Percentiles rank a stretch among this genome's conserved stretches.
Evolutionary conservation across 2,888 invertebrate genomes (phyloP).

Genomic region (Agrochola macilenta): DNA sequence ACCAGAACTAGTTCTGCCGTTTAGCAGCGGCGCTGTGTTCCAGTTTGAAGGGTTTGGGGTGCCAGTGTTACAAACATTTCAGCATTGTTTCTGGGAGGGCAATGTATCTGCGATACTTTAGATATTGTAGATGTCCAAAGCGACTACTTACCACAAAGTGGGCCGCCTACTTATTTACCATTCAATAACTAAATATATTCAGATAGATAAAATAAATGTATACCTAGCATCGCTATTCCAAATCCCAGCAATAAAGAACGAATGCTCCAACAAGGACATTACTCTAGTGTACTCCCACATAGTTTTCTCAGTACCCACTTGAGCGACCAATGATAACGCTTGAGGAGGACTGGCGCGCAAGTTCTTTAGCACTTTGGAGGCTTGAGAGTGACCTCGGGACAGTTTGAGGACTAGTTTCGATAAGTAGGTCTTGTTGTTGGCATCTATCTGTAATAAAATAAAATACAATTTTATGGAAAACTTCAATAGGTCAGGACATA

Average conservation of each 20-base stretch:
- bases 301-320: conserved; percentile 86
- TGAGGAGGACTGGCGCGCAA: conserved; percentile 83
- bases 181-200: too few species aligned
- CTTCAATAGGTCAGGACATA: not conserved
- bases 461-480: not conserved
- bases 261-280: conserved; percentile 86
- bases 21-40: too few species aligned
- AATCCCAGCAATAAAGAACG: conserved; percentile 86
- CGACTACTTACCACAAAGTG: too few species aligned
- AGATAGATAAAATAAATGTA: not conserved
- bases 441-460: conserved; percentile 82
- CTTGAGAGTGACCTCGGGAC: conserved; percentile 86
- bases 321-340: conserved; percentile 84
- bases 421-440: conserved; percentile 86
- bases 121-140: too few species aligned
- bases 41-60: too few species aligned
- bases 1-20: too few species aligned
- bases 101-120: too few species aligned
- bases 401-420: conserved; percentile 86
- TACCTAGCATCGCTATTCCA: conserved; percentile 86
- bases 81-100: too few species aligned
- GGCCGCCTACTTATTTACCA: too few species aligned
- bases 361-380: conserved; percentile 84
- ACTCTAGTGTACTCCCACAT: conserved; percentile 88
- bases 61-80: too few species aligned